These are phyloP conservation scores for Turritopsis dohrnii DNA, from an alignment of 30 jellyfish, hydroid and myxozoan species.

Conservation along the genomic window DNA sequence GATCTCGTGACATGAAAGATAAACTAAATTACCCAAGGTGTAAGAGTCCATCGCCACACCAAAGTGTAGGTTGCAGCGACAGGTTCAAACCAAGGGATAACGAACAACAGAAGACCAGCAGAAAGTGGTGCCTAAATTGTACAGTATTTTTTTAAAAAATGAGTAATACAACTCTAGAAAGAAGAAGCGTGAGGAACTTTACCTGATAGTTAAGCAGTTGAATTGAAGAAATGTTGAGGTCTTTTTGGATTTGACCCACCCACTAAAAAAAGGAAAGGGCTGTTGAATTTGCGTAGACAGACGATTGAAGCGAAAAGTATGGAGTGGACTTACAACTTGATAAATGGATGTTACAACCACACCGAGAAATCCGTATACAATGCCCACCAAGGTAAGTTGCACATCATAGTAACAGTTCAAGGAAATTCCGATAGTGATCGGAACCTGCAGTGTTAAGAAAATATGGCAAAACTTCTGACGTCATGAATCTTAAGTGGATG, in stretches of 20 bases:
- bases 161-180: neutral
- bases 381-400: constrained; percentile 71
- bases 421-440: constrained; percentile 88
- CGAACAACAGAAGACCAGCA: constrained; percentile 47
- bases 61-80: constrained; percentile 70
- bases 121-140: constrained; percentile 88
- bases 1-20: too few relatives aligned
- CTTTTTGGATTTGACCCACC: constrained; percentile 93
- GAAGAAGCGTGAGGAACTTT: neutral
- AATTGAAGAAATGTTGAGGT: constrained; percentile 77
- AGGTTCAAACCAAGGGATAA: constrained; percentile 85
- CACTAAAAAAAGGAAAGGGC: constrained; percentile 43
- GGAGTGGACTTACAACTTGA: constrained; percentile 74
- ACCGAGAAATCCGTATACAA: constrained; percentile 75
- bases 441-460: constrained; percentile 51
- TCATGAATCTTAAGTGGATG: too few relatives aligned
- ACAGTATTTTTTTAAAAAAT: neutral
- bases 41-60: constrained; percentile 72
- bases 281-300: neutral
- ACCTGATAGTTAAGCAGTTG: constrained; percentile 93
- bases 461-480: too few relatives aligned
- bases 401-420: constrained; percentile 88
- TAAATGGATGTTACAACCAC: constrained; percentile 89
- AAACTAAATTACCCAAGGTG: constrained; percentile 59
- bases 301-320: neutral